Conservation (phyloP, 2,888 invertebrate species). For the Elgonia sp. region DNA sequence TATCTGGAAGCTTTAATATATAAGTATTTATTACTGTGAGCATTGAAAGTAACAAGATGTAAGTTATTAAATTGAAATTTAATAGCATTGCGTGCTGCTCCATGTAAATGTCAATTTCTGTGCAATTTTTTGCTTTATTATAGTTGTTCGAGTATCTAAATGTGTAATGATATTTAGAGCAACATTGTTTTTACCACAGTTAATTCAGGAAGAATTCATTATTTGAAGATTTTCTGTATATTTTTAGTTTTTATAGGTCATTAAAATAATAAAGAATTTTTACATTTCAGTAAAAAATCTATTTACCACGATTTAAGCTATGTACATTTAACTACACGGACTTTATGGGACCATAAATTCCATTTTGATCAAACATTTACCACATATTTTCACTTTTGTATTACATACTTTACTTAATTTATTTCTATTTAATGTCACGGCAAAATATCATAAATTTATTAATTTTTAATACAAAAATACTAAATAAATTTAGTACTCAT, state of each 20-base stretch:
- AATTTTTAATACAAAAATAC: conserved; percentile 19
- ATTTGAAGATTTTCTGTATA: not conserved
- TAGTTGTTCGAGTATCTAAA: too few species aligned
- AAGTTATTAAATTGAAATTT: too few species aligned
- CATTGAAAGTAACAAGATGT: too few species aligned
- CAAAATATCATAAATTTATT: conserved; percentile 11
- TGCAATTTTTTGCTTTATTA: too few species aligned
- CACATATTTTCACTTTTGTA: conserved; percentile 55
- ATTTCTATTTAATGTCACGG: conserved; percentile 33
- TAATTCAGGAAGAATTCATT: not conserved
- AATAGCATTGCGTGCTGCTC: too few species aligned
- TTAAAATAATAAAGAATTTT: conserved; percentile 4
- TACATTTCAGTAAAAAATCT: conserved; percentile 23
- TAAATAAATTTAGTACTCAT: not conserved
- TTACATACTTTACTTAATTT: conserved; percentile 26
- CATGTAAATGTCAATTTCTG: too few species aligned
- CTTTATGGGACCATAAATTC: conserved; percentile 50
- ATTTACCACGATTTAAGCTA: conserved; percentile 21
- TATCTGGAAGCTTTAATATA: too few species aligned
- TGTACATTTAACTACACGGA: conserved; percentile 3
- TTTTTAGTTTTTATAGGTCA: not conserved
- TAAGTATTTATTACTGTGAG: too few species aligned
- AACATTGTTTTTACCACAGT: not conserved
- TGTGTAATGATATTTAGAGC: not conserved
- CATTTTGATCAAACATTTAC: conserved; percentile 48